phyloP scores from a whole-genome alignment of 2,797 vertebrate genomes.

The Enteromius fasciolatus region DNA sequence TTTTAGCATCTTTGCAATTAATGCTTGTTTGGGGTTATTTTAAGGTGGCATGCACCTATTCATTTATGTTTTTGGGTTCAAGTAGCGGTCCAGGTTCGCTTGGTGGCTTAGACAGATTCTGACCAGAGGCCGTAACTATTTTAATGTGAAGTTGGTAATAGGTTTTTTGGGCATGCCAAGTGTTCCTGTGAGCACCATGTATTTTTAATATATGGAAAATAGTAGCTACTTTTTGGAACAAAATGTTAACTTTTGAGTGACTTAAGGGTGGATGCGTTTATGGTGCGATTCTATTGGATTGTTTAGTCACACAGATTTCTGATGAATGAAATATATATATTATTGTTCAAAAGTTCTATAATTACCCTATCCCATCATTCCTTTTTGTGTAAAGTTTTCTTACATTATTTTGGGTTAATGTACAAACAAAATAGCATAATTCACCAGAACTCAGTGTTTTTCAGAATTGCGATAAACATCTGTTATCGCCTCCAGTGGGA shows the following conservation, averaged over 20 bases:
- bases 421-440: conserved; percentile 7
- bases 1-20: conserved; percentile 16
- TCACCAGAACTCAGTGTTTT: not conserved
- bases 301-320: not conserved
- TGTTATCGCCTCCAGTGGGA: conserved; percentile 28
- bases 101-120: not conserved
- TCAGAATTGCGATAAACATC: conserved; percentile 30
- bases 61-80: not conserved
- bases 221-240: not conserved
- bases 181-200: not conserved
- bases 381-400: not conserved
- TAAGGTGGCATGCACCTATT: not conserved
- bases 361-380: not conserved
- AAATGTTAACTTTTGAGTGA: not conserved
- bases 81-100: not conserved
- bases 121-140: not conserved
- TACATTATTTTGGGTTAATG: conserved; percentile 13
- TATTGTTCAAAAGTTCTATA: not conserved
- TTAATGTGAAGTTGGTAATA: not conserved
- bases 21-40: not conserved
- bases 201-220: not conserved
- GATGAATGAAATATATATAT: not conserved
- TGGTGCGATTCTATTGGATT: not conserved
- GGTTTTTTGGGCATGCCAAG: not conserved
- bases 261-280: not conserved